Conservation (phyloP, 1,140 invertebrate genomes). For the Drosophila melanogaster region DNA sequence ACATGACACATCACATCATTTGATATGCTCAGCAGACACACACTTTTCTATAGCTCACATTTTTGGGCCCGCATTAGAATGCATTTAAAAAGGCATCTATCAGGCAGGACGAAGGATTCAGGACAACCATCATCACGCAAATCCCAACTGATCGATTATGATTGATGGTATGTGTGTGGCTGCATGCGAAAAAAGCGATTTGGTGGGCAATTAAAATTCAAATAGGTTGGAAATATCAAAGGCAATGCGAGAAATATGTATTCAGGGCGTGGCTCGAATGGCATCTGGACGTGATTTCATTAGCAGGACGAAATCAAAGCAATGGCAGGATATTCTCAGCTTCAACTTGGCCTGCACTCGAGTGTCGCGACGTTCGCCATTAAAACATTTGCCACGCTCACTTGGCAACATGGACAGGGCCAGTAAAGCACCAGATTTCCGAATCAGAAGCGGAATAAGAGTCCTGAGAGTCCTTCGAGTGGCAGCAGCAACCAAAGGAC, state of each 20-base stretch:
- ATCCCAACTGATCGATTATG: conserved; percentile 76
- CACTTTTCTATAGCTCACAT: conserved; percentile 31
- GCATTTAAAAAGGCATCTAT: conserved; percentile 82
- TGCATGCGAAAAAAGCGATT: conserved; percentile 31
- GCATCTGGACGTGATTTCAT: conserved; percentile 73
- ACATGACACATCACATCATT: conserved; percentile 51
- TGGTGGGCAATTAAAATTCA: conserved; percentile 73
- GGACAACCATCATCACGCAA: conserved; percentile 50
- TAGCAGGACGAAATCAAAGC: conserved; percentile 64
- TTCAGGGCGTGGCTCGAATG: conserved; percentile 35
- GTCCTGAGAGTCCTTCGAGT: conserved; percentile 16
- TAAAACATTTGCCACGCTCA: conserved; percentile 76
- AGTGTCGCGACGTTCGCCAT: conserved; percentile 75
- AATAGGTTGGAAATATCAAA: conserved; percentile 44
- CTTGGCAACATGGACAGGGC: conserved; percentile 68
- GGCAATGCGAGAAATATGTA: conserved; percentile 3
- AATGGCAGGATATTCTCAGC: conserved; percentile 29
- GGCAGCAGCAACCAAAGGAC: conserved; percentile 33
- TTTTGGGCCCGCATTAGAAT: conserved; percentile 73
- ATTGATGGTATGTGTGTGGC: conserved; percentile 50
- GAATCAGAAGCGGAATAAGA: conserved; percentile 31
- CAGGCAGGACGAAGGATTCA: conserved; percentile 38
- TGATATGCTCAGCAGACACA: conserved; percentile 44
- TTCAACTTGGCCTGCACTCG: conserved; percentile 58
- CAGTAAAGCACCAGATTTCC: conserved; percentile 28